Conservation (phyloP, 2,113 vertebrate genomes). For the Ploceus nigricollis region DNA sequence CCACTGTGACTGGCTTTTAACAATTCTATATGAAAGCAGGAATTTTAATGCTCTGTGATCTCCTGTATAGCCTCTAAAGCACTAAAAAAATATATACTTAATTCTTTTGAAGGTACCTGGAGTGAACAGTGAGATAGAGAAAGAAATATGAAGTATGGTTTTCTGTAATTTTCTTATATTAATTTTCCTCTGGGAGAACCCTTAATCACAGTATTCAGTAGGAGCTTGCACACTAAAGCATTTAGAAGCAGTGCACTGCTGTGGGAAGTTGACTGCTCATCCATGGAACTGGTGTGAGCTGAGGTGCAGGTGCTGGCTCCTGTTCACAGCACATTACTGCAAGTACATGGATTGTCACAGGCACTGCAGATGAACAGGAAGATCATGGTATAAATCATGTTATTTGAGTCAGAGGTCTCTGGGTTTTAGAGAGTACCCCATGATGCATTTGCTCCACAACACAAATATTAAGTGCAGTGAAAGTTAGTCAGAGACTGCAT, state of each 20-base stretch:
- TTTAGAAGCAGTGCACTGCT: not conserved
- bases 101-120: not conserved
- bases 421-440: not conserved
- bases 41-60: not conserved
- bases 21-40: not conserved
- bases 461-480: not conserved
- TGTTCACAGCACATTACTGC: not conserved
- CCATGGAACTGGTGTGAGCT: not conserved
- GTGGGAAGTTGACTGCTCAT: not conserved
- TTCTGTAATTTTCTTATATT: not conserved
- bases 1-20: not conserved
- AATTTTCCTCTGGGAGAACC: not conserved
- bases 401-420: not conserved
- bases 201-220: not conserved
- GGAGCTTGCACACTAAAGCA: not conserved
- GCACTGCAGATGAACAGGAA: not conserved
- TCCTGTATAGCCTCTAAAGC: not conserved
- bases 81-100: not conserved
- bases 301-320: not conserved
- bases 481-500: not conserved
- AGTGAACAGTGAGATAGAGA: not conserved
- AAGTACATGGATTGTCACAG: not conserved
- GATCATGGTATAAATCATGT: not conserved
- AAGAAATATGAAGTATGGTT: not conserved
- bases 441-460: not conserved